phyloP scores from a whole-genome alignment of 2,113 vertebrate species.

The Apodemus sylvaticus region DNA sequence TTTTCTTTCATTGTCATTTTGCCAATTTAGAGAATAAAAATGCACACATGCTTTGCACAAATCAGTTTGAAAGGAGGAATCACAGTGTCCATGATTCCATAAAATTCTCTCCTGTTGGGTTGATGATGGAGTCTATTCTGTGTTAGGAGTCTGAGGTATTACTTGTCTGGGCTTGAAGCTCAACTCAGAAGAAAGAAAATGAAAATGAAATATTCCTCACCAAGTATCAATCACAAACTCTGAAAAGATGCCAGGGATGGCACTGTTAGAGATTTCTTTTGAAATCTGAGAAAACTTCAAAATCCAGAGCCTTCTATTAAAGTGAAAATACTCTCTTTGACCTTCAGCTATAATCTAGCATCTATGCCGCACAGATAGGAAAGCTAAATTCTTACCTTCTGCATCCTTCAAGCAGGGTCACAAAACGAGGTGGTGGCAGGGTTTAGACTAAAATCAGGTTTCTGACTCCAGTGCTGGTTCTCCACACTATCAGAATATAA shows the following conservation, averaged over 20 bases:
- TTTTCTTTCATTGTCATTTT: conserved; percentile 9
- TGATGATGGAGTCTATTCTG: neutral
- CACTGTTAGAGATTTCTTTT: conserved; percentile 30
- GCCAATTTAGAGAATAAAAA: neutral
- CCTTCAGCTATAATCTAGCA: conserved; percentile 1
- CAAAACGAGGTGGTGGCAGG: conserved; percentile 13
- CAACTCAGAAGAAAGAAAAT: conserved; percentile 10
- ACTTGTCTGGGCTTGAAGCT: neutral
- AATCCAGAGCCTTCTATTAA: conserved; percentile 25
- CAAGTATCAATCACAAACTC: neutral
- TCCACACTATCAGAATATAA: conserved; percentile 37
- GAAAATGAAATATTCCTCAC: neutral
- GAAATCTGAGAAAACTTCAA: conserved; percentile 50
- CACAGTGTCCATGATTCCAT: neutral
- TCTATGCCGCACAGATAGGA: conserved; percentile 8
- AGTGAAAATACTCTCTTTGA: conserved; percentile 43
- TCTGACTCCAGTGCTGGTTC: conserved; percentile 25
- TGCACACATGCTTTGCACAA: neutral
- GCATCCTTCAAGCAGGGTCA: neutral
- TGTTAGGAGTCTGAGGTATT: neutral
- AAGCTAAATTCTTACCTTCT: conserved; percentile 46
- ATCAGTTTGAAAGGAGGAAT: neutral
- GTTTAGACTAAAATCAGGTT: conserved; percentile 34
- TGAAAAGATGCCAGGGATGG: neutral
- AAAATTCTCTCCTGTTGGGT: neutral